Evolutionary conservation across 2,113 vertebrate species (phyloP).

Genomic region (Leucosticte australis): DNA sequence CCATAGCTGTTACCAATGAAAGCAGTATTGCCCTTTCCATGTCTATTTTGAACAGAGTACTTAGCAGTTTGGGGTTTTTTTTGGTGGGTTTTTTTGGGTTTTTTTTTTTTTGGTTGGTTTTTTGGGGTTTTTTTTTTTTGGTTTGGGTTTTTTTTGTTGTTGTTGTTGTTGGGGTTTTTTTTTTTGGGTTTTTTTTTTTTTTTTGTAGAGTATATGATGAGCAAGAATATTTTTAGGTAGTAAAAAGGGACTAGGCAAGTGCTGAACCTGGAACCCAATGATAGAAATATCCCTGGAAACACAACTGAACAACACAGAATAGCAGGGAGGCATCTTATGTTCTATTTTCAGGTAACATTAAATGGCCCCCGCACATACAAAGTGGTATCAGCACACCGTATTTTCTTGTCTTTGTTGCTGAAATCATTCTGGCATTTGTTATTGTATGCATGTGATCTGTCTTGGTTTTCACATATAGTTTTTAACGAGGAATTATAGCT

Average conservation of each 20-base stretch:
- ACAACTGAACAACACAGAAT: not conserved
- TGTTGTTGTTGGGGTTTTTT: too few species aligned
- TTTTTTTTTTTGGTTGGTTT: too few species aligned
- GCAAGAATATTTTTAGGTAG: fast-evolving
- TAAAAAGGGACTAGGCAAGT: not conserved
- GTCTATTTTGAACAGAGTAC: not conserved
- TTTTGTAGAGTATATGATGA: not conserved
- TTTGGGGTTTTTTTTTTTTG: too few species aligned
- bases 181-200: not conserved
- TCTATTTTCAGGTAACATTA: not conserved
- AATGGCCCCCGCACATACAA: not conserved
- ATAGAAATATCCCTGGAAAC: not conserved
- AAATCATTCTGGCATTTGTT: not conserved
- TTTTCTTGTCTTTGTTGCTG: not conserved
- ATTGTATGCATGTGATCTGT: not conserved
- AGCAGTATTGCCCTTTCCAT: not conserved
- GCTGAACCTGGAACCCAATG: not conserved
- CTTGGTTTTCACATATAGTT: not conserved
- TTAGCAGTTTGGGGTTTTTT: too few species aligned
- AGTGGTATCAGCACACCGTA: not conserved
- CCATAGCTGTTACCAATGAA: not conserved
- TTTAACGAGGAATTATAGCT: not conserved
- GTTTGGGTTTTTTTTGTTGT: too few species aligned
- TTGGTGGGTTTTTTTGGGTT: too few species aligned
- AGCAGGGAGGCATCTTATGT: not conserved